phyloP scores from a whole-genome alignment of 2,797 vertebrate species.

The Epinephelus awoara region DNA sequence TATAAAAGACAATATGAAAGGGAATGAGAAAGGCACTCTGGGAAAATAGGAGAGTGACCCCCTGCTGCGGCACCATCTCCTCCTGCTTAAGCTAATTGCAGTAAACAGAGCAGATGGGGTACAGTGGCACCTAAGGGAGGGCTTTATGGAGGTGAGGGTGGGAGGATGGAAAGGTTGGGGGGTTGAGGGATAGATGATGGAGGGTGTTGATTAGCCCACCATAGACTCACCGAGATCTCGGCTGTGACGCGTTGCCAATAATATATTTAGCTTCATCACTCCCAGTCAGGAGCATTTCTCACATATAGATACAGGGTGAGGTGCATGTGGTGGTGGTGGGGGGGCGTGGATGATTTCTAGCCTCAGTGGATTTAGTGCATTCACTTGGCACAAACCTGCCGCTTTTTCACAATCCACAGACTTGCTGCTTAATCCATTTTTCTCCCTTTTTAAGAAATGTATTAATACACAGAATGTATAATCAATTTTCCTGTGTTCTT shows the following conservation, averaged over 20 bases:
- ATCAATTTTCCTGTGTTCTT: constrained; percentile 17
- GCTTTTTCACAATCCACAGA: constrained; percentile 4
- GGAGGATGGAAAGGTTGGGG: constrained; percentile 5
- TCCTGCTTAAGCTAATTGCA: constrained; percentile 74
- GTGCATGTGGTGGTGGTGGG: neutral
- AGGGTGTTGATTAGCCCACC: constrained; percentile 72
- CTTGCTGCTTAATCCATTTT: constrained; percentile 22
- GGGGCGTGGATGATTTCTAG: constrained; percentile 10
- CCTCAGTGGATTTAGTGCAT: constrained; percentile 9
- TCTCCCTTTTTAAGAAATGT: constrained; percentile 11
- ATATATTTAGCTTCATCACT: constrained; percentile 59
- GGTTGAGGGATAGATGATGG: constrained; percentile 11
- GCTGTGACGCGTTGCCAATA: constrained; percentile 14
- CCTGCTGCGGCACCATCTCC: constrained; percentile 48
- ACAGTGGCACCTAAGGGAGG: constrained; percentile 64
- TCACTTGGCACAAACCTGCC: constrained; percentile 23
- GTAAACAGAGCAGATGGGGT: constrained; percentile 82
- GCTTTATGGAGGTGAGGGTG: constrained; percentile 48
- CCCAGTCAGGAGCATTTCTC: constrained; percentile 42
- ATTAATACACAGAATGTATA: constrained; percentile 31
- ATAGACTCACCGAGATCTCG: constrained; percentile 28
- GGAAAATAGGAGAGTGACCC: constrained; percentile 42
- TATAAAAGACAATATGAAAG: constrained; percentile 19
- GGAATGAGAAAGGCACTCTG: constrained; percentile 20
- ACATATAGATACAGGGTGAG: constrained; percentile 19